A percentile compares a stretch with the other conserved stretches of the same genome.
phyloP scores from a whole-genome alignment of 2,888 invertebrate genomes.

The Drosophila neotestacea region DNA sequence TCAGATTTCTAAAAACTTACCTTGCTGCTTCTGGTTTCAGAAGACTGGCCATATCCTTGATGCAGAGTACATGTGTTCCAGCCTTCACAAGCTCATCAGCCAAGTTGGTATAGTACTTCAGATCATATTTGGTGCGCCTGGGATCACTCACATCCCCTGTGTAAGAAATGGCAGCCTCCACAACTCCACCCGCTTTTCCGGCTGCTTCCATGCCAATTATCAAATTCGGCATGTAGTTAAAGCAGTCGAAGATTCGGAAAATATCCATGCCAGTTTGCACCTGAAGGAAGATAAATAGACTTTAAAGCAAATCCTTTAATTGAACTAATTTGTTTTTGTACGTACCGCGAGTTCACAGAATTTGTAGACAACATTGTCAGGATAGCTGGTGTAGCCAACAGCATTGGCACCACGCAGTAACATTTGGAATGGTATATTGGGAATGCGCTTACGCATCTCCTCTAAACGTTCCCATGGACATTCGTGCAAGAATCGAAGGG shows the following conservation, averaged over 20 bases:
- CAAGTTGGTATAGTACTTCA: conserved; percentile 96
- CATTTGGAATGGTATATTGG: conserved; percentile 99
- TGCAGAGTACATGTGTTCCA: conserved; percentile 96
- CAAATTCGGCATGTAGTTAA: conserved; percentile 99
- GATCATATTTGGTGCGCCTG: conserved; percentile 94
- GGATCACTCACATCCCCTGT: conserved; percentile 99
- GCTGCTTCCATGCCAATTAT: conserved; percentile 98
- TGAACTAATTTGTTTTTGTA: conserved; percentile 35
- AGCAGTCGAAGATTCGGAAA: conserved; percentile 98
- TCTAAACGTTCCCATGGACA: conserved; percentile 99
- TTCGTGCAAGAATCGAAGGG: conserved; percentile 97
- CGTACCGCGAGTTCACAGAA: conserved; percentile 97
- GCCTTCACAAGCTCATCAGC: conserved; percentile 98
- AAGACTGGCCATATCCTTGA: conserved; percentile 99
- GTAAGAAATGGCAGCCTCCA: conserved; percentile 99
- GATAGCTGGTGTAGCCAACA: conserved; percentile 99
- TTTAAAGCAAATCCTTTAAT: background rate
- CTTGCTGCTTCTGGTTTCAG: conserved; percentile 96
- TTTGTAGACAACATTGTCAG: conserved; percentile 99
- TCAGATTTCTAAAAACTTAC: conserved; percentile 84
- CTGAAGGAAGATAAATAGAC: background rate
- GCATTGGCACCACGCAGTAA: conserved; percentile 98
- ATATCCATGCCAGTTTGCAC: conserved; percentile 98
- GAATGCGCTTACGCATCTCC: conserved; percentile 95
- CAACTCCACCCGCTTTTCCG: conserved; percentile 98